A percentile compares a stretch with the other conserved stretches of the same genome.
These are phyloP conservation scores for Charaxes varanes DNA, from an alignment of 1,140 invertebrate genomes.

Conservation along the genomic window DNA sequence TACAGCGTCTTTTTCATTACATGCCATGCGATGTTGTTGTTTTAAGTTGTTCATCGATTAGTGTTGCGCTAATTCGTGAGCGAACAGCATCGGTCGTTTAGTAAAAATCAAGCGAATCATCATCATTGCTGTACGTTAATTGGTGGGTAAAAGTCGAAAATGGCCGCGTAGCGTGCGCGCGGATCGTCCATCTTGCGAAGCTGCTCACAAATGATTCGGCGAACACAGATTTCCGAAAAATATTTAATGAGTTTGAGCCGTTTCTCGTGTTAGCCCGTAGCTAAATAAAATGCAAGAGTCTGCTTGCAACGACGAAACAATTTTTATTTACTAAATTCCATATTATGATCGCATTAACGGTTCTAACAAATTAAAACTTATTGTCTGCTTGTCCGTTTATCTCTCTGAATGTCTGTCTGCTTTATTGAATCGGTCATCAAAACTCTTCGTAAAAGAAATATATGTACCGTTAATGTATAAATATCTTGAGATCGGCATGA, in stretches of 20 bases:
- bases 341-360: too few species aligned
- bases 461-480: neutral
- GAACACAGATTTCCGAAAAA: conserved; percentile 6
- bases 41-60: too few species aligned
- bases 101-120: conserved; percentile 27
- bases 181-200: conserved; percentile 19
- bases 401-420: too few species aligned
- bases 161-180: conserved; percentile 34
- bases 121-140: conserved; percentile 26
- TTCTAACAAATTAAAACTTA: too few species aligned
- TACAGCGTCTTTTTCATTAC: too few species aligned
- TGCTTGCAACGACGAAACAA: too few species aligned
- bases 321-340: too few species aligned
- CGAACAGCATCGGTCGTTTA: neutral
- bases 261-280: neutral
- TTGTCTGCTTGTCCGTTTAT: too few species aligned
- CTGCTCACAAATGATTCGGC: neutral
- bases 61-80: too few species aligned
- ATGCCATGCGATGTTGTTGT: too few species aligned
- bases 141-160: conserved; percentile 42
- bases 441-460: neutral
- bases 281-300: too few species aligned
- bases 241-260: neutral
- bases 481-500: conserved; percentile 16
- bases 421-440: too few species aligned